Base-by-base conservation (phyloP, 2,113 vertebrate species). In the Nycticebus coucang region DNA sequence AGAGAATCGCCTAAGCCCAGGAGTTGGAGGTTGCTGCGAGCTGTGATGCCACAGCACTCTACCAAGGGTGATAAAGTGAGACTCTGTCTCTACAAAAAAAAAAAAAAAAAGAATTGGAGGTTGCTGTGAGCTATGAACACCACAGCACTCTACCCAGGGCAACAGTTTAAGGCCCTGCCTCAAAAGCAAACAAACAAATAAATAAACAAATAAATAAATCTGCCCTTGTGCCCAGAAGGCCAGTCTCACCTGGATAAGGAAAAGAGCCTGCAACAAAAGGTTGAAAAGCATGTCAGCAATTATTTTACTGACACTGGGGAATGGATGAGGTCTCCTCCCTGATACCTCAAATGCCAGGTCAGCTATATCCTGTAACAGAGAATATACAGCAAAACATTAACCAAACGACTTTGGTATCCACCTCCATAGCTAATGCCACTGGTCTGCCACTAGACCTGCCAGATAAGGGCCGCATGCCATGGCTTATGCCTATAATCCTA, bases 261-360 rank as follows among this genome's bases (percentile, higher is more conserved):
- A 99, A 6, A 99, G 99, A 0, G 99, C 99, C 98, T 99, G 99
- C 59, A 99, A 96, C 90, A 99, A 97, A 72, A 99, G 99, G 98
- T 99, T 99, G 64, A 99, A 99, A 57, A 99, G 97, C 99, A 99
- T 99, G 98, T 99, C 99, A 0, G 99, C 99, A 53, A 99, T 99
- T 97, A 99, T 99, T 97, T 99, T 99, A 97, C 99, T 99, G 97
- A 99, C 98, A 24, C 99, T 99, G 93, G 99, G 99, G 90, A 99
- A 99, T 10, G 99, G 98, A 71, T 99, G 99, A 72, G 99, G 99
- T 97, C 99, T 99, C 92, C 99, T 99, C 92, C 99, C 99, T 0
- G 99, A 99, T 33, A 99, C 99, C 78, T 99, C 99, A 33, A 99
- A 99, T 0, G 99, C 99, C 60, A 99, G 97, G 93, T 99, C 99